phyloP scores from a whole-genome alignment of 2,113 vertebrate genomes.

The Noctilio leporinus region DNA sequence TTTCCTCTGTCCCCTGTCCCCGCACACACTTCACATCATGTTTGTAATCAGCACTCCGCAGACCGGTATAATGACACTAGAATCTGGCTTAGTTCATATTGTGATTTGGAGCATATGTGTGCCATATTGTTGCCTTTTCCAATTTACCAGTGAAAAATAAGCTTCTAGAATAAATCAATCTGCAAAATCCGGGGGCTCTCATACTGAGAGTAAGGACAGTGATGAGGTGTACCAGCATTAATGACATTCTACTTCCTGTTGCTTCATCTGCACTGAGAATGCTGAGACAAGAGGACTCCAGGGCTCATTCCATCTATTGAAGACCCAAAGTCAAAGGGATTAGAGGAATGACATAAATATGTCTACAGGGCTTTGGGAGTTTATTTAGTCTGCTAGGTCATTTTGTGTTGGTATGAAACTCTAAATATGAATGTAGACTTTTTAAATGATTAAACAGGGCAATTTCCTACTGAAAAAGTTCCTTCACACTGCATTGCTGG shows the following conservation, averaged over 20 bases:
- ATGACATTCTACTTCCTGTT: not conserved
- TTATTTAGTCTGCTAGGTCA: not conserved
- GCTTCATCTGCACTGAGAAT: not conserved
- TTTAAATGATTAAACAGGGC: not conserved
- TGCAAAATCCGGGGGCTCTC: not conserved
- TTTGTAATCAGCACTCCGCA: not conserved
- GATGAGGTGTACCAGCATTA: not conserved
- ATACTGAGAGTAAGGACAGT: not conserved
- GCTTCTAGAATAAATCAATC: not conserved
- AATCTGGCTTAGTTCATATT: not conserved
- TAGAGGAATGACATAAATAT: not conserved
- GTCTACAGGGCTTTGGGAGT: not conserved
- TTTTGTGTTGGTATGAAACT: not conserved
- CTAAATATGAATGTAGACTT: not conserved
- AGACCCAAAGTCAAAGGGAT: not conserved
- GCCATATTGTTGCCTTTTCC: not conserved
- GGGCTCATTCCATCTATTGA: not conserved
- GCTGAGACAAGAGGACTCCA: not conserved
- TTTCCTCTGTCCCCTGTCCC: rapidly evolving
- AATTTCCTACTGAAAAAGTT: not conserved
- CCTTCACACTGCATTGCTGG: not conserved
- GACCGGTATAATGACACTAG: not conserved
- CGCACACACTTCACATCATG: not conserved
- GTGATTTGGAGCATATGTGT: not conserved
- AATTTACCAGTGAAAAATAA: constrained; percentile 8